Percentiles rank a stretch among this genome's conserved stretches.
These are phyloP conservation scores for Bubo bubo DNA, from an alignment of 2,113 vertebrate species.

Conservation along the genomic window DNA sequence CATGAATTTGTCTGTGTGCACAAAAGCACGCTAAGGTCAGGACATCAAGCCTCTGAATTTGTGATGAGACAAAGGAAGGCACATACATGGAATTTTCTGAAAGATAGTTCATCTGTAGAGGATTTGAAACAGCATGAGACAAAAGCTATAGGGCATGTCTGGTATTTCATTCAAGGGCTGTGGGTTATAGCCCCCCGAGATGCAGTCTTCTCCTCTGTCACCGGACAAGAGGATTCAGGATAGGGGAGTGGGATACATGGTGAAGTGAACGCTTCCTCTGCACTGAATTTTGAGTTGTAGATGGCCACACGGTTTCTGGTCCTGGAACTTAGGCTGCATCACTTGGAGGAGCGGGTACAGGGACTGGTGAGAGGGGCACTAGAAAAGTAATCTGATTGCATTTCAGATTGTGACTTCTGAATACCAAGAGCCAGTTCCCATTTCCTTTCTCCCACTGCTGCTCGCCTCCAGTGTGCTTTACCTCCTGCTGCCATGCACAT, in stretches of 20 bases:
- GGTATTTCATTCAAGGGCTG: background rate
- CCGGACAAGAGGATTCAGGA: background rate
- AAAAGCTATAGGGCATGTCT: background rate
- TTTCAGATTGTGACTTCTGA: conserved; percentile 31
- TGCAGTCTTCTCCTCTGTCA: background rate
- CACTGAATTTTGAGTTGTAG: background rate
- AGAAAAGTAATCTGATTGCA: background rate
- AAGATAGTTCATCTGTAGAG: background rate
- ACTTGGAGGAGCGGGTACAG: background rate
- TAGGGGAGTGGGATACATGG: background rate
- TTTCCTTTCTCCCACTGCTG: conserved; percentile 33
- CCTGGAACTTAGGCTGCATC: background rate
- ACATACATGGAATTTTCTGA: background rate
- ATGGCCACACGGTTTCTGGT: background rate
- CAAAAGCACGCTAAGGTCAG: background rate
- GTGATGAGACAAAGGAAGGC: background rate
- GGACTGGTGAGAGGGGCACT: background rate
- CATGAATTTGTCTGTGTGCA: background rate
- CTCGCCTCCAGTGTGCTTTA: background rate
- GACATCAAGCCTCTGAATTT: background rate
- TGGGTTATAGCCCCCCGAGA: fast-evolving
- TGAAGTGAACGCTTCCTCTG: background rate
- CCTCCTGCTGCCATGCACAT: conserved; percentile 54
- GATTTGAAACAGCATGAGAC: background rate
- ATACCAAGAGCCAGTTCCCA: background rate